These are phyloP conservation scores for Plecturocebus donacophilus DNA, from an alignment of 2,113 vertebrate species.

Conservation along the genomic window DNA sequence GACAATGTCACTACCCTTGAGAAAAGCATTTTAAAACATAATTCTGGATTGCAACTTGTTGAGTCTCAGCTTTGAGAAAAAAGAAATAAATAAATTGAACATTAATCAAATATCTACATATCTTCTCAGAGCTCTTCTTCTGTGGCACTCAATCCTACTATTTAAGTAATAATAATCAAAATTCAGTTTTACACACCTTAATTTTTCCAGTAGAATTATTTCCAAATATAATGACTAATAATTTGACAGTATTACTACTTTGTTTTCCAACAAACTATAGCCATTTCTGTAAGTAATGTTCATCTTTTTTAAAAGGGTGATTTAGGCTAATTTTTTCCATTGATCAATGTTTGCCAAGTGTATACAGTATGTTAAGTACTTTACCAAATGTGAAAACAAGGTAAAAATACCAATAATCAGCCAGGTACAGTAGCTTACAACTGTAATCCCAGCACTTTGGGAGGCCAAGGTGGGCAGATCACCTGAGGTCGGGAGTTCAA, in stretches of 20 bases:
- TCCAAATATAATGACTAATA: slow-evolving; percentile 26
- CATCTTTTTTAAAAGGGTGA: neutral
- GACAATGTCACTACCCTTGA: neutral
- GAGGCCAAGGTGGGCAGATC: no score
- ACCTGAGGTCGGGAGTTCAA: no score
- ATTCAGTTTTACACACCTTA: neutral
- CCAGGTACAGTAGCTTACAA: no score
- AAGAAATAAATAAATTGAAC: neutral
- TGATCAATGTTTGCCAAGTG: neutral
- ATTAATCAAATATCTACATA: neutral
- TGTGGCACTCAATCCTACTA: neutral
- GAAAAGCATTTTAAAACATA: neutral
- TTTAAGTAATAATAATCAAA: slow-evolving; percentile 35
- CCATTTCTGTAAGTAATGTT: slow-evolving; percentile 8
- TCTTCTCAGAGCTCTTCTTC: slow-evolving; percentile 20
- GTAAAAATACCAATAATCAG: neutral
- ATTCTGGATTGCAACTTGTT: neutral
- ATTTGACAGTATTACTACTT: neutral
- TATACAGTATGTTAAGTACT: neutral
- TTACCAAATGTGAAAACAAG: slow-evolving; percentile 1
- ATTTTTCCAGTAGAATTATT: slow-evolving; percentile 11
- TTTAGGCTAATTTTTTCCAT: slow-evolving; percentile 21
- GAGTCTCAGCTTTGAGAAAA: slow-evolving; percentile 15
- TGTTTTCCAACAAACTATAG: neutral
- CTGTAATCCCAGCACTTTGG: no score